A percentile compares a stretch with the other conserved stretches of the same genome.
These are phyloP conservation scores for Habropoda laboriosa DNA, from an alignment of 1,140 invertebrate genomes.

Conservation along the genomic window DNA sequence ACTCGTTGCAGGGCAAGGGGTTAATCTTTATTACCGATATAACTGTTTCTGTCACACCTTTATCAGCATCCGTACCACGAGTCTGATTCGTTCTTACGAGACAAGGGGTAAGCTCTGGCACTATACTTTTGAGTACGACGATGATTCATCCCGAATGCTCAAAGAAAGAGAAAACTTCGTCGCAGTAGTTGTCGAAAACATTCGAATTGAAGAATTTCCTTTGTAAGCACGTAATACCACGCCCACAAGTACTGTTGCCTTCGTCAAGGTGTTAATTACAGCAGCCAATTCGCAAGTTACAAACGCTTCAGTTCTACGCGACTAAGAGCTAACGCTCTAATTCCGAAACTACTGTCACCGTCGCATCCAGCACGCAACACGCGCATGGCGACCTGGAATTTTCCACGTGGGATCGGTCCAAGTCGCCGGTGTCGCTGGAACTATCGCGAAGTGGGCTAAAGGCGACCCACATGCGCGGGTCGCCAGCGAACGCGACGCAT, in stretches of 20 bases:
- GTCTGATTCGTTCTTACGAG: no score
- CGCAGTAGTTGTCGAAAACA: no score
- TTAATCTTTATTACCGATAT: no score
- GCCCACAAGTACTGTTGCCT: neutral
- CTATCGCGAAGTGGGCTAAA: slow-evolving; percentile 50
- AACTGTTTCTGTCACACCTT: no score
- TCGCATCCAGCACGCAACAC: slow-evolving; percentile 1
- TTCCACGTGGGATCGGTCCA: slow-evolving; percentile 48
- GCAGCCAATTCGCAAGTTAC: neutral
- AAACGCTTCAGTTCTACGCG: neutral
- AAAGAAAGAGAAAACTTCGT: no score
- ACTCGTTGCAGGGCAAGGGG: no score
- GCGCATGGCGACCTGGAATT: slow-evolving; percentile 47
- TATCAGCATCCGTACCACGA: no score
- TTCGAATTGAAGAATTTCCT: neutral
- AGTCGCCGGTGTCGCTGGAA: slow-evolving; percentile 22
- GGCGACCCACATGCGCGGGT: slow-evolving; percentile 47
- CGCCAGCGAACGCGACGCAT: slow-evolving; percentile 39
- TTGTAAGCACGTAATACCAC: neutral
- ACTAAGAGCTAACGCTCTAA: neutral
- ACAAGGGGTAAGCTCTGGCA: no score
- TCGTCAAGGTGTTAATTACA: neutral
- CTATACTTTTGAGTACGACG: no score
- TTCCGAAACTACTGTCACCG: slow-evolving; percentile 21
- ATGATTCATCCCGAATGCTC: no score